Percentiles rank a stretch among this genome's conserved stretches.
phyloP scores from a whole-genome alignment of 2,113 vertebrate species.

The Aspidoscelis tigris region DNA sequence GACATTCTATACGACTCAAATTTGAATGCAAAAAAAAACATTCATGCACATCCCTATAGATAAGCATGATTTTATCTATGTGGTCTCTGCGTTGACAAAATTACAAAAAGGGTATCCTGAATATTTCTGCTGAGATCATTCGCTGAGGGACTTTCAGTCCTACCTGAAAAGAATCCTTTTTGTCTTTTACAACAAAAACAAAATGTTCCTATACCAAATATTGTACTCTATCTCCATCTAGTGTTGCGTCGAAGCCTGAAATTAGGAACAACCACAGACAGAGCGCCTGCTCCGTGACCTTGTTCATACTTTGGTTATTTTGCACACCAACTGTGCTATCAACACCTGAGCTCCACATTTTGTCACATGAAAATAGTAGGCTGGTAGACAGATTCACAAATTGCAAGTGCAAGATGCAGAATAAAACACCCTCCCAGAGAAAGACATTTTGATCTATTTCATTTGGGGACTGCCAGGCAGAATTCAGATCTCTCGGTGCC shows the following conservation, averaged over 20 bases:
- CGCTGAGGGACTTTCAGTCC: neutral
- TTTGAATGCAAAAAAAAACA: no score
- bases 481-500: neutral
- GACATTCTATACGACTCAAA: no score
- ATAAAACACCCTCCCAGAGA: neutral
- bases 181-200: neutral
- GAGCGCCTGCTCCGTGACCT: neutral
- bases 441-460: neutral
- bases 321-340: no score
- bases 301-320: no score
- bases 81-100: neutral
- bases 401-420: neutral
- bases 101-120: neutral
- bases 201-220: neutral
- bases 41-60: no score
- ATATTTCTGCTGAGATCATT: neutral
- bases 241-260: neutral
- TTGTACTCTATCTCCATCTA: neutral
- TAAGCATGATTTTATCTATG: neutral
- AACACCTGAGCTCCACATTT: no score
- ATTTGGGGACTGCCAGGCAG: neutral
- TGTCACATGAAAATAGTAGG: no score
- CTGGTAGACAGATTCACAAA: no score
- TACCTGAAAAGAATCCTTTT: neutral
- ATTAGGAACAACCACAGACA: neutral